Base-by-base conservation (phyloP, 2,113 vertebrate genomes). In the Clarias macrocephalus region DNA sequence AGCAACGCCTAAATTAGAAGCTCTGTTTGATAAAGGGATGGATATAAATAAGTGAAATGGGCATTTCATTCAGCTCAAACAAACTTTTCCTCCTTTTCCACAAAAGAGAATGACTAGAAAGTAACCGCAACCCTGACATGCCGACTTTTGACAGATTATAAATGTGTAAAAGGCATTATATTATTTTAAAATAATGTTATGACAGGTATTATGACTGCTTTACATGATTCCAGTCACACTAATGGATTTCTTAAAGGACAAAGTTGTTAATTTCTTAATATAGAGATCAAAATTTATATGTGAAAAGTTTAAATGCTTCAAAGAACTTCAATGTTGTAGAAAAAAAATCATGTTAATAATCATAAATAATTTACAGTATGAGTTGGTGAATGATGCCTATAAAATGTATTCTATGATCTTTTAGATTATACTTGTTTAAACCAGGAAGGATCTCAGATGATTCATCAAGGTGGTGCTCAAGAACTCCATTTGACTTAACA, bases 1-100 rank as follows among this genome's bases (percentile, higher is more conserved):
- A 33, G 18, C 18, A 60, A 16, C 21, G 77, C 56, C 56, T 80
- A 60, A 80, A 59, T 80, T 80, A 60, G 77, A 19, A 59, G 16
- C 8, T 57, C 52, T 18, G n/a, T 59, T 56, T 80, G n/a, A 80
- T 30, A 15, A 12, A 76, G 77, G 15, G 11, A 59, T 59, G 28
- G 4, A 57, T 60, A 16, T 23, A 80, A 80, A 80, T 79, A 80
- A 80, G n/a, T 59, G n/a, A 79, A 59, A 33, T 80, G 77, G 59
- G 77, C 19, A 80, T 59, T 59, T 33, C 73, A 52, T 23, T 16
- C 73, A 76, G 21, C 23, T n/a, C 42, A 52, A 6, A 76, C 8
- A n/a, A 28, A 56, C 48, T 18, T 33, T 30, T 57, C 76, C 6
- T 0, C 9, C 30, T 80, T 80, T 80, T 80, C 56, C 56, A 60